Base-by-base conservation (phyloP, 2,113 vertebrate genomes). In the Eudyptes chrysolophus region DNA sequence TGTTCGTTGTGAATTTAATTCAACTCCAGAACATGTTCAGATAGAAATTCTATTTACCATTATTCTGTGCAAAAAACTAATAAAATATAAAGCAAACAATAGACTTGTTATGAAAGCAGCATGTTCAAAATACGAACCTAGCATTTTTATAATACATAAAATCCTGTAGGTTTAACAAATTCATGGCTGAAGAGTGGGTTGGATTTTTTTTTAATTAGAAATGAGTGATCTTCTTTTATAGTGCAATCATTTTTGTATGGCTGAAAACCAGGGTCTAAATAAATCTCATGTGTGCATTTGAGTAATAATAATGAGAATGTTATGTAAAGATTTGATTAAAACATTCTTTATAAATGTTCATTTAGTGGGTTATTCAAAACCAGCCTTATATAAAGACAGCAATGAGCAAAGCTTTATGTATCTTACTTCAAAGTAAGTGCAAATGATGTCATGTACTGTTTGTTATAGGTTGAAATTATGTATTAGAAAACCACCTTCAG, bases 31-130 rank as follows among this genome's bases (percentile, higher is more conserved):
- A 66, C 58, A 85, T 85, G 94, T 36, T 89, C 69, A 76, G 48
- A 72, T 60, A 64, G 48, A 96, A 93, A 68, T 85, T 91, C 8
- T 71, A 72, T 92, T 96, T 96, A 79, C 78, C 54, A 64, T 92
- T 84, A 69, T 65, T 96, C 57, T 85, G 27, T 83, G 49, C 65
- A 89, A 97, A 84, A 86, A 86, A 71, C 58, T 68, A 94, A 89
- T 79, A 89, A 58, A 92, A 79, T 78, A 69, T 36, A 72, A 78
- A 92, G 26, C 82, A 95, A 94, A 91, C 29, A 95, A 66, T 9
- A 68, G 68, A 92, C n/a, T 93, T 20, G 40, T 81, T 94, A 58
- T 48, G 79, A 96, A 95, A 92, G 15, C 57, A 93, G 32, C 13
- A 20, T 90, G 30, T 65, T 95, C 10, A 64, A 89, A 90, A 72